phyloP scores from a whole-genome alignment of 2,888 invertebrate species.

The Drosophila dives region DNA sequence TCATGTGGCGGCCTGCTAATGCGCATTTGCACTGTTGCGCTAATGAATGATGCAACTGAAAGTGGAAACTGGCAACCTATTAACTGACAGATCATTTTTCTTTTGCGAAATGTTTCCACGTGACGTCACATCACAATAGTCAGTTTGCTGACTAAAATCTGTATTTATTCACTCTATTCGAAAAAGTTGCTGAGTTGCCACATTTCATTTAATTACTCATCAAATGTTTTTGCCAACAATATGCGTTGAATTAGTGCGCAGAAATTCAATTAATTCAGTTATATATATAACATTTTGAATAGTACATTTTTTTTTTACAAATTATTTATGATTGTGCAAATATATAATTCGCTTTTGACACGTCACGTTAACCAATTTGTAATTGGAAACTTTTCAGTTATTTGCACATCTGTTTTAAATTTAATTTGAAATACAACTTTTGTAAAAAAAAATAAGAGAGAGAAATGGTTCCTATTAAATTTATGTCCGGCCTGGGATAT shows the following conservation, averaged over 20 bases:
- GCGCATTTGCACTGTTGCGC: conserved; percentile 61
- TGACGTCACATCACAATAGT: conserved; percentile 4
- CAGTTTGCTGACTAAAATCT: background rate
- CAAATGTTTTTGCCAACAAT: background rate
- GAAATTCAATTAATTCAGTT: background rate
- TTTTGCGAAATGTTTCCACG: conserved; percentile 15
- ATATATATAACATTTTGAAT: background rate
- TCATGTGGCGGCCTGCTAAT: conserved; percentile 56
- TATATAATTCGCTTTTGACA: background rate
- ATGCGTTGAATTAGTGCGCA: background rate
- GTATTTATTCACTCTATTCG: background rate
- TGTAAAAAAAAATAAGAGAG: background rate
- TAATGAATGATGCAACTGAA: conserved; percentile 63
- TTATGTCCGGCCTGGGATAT: background rate
- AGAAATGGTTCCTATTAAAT: background rate
- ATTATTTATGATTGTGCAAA: background rate
- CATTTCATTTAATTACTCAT: background rate
- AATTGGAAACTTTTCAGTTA: background rate
- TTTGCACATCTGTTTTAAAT: background rate
- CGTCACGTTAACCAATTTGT: background rate
- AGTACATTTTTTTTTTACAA: background rate
- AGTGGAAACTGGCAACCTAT: conserved; percentile 39
- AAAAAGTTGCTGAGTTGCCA: background rate
- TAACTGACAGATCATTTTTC: conserved; percentile 21
- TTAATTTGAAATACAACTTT: background rate